Percentiles rank a stretch among this genome's conserved stretches.
These are phyloP conservation scores for Monoplex corrugatus DNA, from an alignment of 2,888 invertebrate genomes.

Conservation along the genomic window DNA sequence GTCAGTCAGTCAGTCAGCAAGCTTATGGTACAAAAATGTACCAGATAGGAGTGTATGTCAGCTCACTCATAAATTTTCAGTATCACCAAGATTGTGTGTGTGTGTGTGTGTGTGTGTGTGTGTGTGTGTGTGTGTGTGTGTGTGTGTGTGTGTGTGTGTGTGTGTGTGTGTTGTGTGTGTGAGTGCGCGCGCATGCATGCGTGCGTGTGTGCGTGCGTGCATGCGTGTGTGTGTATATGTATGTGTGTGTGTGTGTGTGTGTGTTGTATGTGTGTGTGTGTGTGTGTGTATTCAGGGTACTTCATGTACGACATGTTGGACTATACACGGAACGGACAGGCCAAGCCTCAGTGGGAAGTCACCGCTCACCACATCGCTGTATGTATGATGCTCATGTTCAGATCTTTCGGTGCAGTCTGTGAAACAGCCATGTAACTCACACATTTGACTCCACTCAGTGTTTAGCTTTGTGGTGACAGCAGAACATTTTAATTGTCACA, in stretches of 20 bases:
- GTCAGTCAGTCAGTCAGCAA: no score
- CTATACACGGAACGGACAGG: neutral
- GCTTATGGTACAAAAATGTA: no score
- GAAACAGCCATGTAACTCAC: no score
- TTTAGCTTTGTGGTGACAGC: no score
- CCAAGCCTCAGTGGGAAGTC: conserved; percentile 28
- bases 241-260: neutral
- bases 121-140: neutral
- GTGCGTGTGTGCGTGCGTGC: neutral
- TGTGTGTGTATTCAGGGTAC: neutral
- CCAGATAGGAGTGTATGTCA: no score
- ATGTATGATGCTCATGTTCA: no score
- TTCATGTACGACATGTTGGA: conserved; percentile 42
- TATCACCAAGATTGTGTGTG: no score
- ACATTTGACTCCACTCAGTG: no score
- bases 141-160: neutral
- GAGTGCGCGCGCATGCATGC: neutral
- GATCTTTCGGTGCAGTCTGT: no score
- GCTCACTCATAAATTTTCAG: no score
- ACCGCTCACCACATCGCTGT: conserved; percentile 38
- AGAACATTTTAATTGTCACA: no score
- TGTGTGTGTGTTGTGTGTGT: neutral
- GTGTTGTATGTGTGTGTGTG: neutral
- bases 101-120: conserved; percentile 2
- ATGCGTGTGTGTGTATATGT: neutral